Percentiles rank a stretch among this genome's conserved stretches.
Conservation (phyloP, 2,888 invertebrate species). For the Graphium colonna region DNA sequence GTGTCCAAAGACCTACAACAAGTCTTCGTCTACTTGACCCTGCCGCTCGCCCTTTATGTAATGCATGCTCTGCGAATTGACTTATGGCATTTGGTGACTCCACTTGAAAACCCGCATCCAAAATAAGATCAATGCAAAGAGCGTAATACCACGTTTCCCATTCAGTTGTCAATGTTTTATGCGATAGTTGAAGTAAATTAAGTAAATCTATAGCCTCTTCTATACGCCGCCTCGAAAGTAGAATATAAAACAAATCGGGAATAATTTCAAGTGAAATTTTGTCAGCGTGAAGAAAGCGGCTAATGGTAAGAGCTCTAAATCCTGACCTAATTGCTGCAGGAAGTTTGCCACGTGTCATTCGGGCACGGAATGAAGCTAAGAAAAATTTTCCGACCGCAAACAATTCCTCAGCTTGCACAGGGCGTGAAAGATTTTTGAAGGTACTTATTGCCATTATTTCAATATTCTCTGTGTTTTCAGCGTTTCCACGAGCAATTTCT, state of each 20-base stretch:
- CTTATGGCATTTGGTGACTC: conserved; percentile 69
- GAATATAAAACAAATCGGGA: conserved; percentile 64
- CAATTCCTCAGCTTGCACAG: conserved; percentile 64
- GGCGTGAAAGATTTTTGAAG: conserved; percentile 46
- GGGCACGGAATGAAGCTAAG: conserved; percentile 60
- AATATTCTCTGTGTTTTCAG: conserved; percentile 54
- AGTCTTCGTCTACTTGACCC: conserved; percentile 53
- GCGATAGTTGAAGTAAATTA: conserved; percentile 44
- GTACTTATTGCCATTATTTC: conserved; percentile 52
- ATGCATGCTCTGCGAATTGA: conserved; percentile 55
- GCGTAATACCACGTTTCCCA: conserved; percentile 78
- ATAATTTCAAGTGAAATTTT: conserved; percentile 61
- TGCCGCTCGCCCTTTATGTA: conserved; percentile 43
- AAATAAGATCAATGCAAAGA: conserved; percentile 76
- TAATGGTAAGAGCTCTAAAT: conserved; percentile 59
- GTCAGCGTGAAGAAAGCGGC: conserved; percentile 62
- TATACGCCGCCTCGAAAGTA: conserved; percentile 64
- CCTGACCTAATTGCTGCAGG: conserved; percentile 57
- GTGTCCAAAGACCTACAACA: conserved; percentile 62
- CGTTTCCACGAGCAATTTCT: conserved; percentile 59
- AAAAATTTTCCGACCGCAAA: conserved; percentile 67
- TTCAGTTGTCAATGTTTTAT: conserved; percentile 42
- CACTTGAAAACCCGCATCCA: conserved; percentile 78
- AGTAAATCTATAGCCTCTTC: conserved; percentile 72
- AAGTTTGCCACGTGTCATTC: conserved; percentile 54